Evolutionary conservation across 2,797 vertebrate genomes (phyloP).

Genomic region (Discoglossus pictus): DNA sequence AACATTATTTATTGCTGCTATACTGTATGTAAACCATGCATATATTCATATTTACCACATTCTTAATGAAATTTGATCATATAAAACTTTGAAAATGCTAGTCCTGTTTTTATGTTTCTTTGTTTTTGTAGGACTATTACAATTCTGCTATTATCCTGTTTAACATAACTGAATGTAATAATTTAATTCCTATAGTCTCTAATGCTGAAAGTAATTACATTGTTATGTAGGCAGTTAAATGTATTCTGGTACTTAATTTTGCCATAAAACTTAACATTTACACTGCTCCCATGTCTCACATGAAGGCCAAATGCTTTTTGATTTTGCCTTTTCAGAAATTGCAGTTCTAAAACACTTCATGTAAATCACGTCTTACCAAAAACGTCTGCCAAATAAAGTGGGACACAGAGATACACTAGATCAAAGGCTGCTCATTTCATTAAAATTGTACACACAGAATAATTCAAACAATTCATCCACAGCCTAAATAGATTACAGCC

Average conservation of each 20-base stretch:
- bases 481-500: slow-evolving; percentile 46
- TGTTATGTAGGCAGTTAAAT: slow-evolving; percentile 49
- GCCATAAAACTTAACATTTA: slow-evolving; percentile 51
- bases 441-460: slow-evolving; percentile 42
- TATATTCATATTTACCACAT: slow-evolving; percentile 2
- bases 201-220: slow-evolving; percentile 52
- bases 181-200: slow-evolving; percentile 46
- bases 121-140: not conserved
- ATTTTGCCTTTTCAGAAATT: slow-evolving; percentile 22
- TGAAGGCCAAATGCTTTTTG: slow-evolving; percentile 41
- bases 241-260: slow-evolving; percentile 50
- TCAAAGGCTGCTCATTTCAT: slow-evolving; percentile 40
- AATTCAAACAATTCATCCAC: slow-evolving; percentile 35
- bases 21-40: slow-evolving; percentile 25
- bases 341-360: slow-evolving; percentile 31
- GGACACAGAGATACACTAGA: slow-evolving; percentile 43
- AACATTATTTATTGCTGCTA: too few relatives aligned
- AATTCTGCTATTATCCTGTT: slow-evolving; percentile 20
- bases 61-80: not conserved
- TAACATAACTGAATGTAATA: slow-evolving; percentile 28
- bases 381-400: slow-evolving; percentile 45
- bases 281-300: slow-evolving; percentile 44
- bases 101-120: too few relatives aligned
- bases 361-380: slow-evolving; percentile 39
- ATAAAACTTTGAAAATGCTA: not conserved